Base-by-base conservation (phyloP, 2,113 vertebrate genomes). In the Chionis minor region DNA sequence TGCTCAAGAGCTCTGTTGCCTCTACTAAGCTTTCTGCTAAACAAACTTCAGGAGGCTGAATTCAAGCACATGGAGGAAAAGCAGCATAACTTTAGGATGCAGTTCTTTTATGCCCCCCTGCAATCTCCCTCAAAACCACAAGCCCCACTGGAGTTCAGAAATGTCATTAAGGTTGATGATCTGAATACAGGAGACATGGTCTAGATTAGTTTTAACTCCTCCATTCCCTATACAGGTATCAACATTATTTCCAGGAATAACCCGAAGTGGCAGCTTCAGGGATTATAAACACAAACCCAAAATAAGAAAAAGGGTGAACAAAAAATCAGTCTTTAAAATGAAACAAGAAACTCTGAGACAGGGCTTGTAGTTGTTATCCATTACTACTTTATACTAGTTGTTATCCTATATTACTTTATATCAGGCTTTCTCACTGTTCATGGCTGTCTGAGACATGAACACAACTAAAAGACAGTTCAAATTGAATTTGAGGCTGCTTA, bases 11-110 rank as follows among this genome's bases (percentile, higher is more conserved):
- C 71, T 88, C 69, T 91, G n/a, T 74, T 95, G 95, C 85, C 61
- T 92, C 96, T 69, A 32, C 44, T 56, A 92, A 93, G 86, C 55
- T 88, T 71, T 81, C 38, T 86, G 69, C 88, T 92, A 92, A 96
- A 96, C 82, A 93, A 96, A 84, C 40, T 89, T 84, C 69, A 86
- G 26, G 30, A 87, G 71, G 69, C 67, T 8, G 5, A 86, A 95
- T 83, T 90, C 67, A 86, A 92, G 56, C 1, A 2, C 32, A 52
- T 26, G 21, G 47, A 93, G 44, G 69, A 91, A 94, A 88, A 26
- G 1, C 92, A 88, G 52, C 5, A 5, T n/a, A 84, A 77, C 74
- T 71, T 92, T 78, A 90, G 40, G 21, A 86, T 30, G 19, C 8
- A 91, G 26, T n/a, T 86, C 26, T 88, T 88, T 86, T 42, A 88